Evolutionary conservation across 1,140 invertebrate genomes (phyloP), one percentile per base, ranked within the genome.

Genomic region (Cherax destructor): DNA sequence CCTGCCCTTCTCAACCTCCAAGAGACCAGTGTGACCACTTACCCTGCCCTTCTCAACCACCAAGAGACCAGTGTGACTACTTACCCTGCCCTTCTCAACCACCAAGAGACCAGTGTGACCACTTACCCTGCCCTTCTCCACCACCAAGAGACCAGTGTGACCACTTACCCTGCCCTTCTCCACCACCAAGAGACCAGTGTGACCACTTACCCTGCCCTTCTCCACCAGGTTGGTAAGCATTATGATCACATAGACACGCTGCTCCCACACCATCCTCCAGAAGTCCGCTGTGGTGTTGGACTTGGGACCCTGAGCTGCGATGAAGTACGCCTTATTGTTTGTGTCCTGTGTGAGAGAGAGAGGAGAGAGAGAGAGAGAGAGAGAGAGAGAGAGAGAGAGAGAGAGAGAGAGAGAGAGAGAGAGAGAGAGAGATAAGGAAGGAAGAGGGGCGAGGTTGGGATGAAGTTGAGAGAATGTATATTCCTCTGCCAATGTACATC

Each of bases 231-330:
- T 92, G 3, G 93, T 94, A 0, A 94, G 92, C 95, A 95, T 95
- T 85, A 95, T 95, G 89, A 95, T 94, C 7, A 95, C 94, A 18
- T 93, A 91, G 65, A 94, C 94, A 59, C 94, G 94, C 85, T 95
- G 94, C 80, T 95, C 94, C 95, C 95, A 95, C 18, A 96, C 93
- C 95, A 96, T 95, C 86, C 94, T 94, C 95, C 95, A 96, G 92
- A 96, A 96, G 93, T 96, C 95, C 30, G 94, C 94, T 93, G 95
- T 94, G 59, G 95, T 96, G 83, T 94, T 94, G 30, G 95, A 94
- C 83, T 95, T 92, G 18, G 95, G 95, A 24, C 95, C 95, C 94
- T 94, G 94, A 9, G 91, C 86, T 13, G 94, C 94, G 0, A 94
- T 93, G 85, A 94, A 94, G 59, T 91, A 9, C 87, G 21, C 78